Evolutionary conservation across 2,888 invertebrate genomes (phyloP).

Genomic region (Branchipolynoe longqiensis): DNA sequence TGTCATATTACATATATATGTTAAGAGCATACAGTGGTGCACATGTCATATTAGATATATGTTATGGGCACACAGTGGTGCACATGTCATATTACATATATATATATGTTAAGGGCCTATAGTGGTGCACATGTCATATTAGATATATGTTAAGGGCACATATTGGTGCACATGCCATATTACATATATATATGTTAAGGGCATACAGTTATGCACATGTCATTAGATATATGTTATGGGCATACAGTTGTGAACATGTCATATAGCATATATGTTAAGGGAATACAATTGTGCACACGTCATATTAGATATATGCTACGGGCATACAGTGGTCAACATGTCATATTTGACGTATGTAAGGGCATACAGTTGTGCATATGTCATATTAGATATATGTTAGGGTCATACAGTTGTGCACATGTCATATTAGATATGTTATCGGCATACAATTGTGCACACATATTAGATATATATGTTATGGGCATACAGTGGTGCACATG

Average conservation of each 20-base stretch:
- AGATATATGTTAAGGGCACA: background rate
- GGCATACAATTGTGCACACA: no score
- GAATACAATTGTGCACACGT: no score
- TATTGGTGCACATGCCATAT: background rate
- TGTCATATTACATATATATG: background rate
- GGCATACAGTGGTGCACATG: background rate
- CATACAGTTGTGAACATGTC: background rate
- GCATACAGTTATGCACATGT: background rate
- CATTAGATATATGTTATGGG: background rate
- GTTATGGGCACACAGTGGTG: no score
- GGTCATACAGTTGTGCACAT: no score
- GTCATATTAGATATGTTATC: no score
- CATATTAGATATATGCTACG: no score
- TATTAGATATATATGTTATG: background rate
- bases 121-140: background rate
- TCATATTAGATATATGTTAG: no score
- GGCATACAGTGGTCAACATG: no score
- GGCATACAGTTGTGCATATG: background rate
- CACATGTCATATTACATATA: no score
- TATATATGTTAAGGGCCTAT: background rate
- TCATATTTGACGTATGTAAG: background rate
- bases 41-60: no score
- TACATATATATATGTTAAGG: background rate
- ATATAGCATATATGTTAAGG: no score
- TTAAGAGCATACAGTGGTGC: background rate